phyloP scores from a whole-genome alignment of 2,797 vertebrate species.

The Falco cherrug region DNA sequence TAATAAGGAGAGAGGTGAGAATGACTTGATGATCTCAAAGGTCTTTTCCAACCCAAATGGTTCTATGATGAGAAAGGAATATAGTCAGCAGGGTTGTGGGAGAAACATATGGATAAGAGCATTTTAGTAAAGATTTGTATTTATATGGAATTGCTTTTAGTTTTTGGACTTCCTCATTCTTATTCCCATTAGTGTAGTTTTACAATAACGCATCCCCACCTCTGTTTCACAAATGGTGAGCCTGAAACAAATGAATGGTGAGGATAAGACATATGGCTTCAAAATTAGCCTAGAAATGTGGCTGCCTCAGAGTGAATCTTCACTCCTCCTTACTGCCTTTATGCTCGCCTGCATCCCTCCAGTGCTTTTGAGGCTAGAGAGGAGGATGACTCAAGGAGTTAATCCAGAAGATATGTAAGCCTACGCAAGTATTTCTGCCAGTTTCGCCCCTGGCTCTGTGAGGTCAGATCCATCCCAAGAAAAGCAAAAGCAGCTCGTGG shows the following conservation, averaged over 20 bases:
- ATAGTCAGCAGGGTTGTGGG: not conserved
- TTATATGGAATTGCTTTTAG: not conserved
- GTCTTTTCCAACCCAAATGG: not conserved
- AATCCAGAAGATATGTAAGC: not conserved
- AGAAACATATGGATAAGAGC: not conserved
- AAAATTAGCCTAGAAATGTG: not conserved
- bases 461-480: not conserved
- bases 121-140: not conserved
- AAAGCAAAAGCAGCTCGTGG: not conserved
- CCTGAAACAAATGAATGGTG: not conserved
- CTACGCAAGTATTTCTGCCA: not conserved
- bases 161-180: not conserved
- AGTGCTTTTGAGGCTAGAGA: not conserved
- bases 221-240: not conserved
- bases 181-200: not conserved
- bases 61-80: not conserved
- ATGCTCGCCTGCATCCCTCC: not conserved
- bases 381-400: not conserved
- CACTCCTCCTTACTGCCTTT: not conserved
- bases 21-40: not conserved
- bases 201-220: not conserved
- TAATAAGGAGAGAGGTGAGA: not conserved
- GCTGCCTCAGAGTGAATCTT: not conserved
- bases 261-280: not conserved
- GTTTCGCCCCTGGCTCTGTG: not conserved